These are phyloP conservation scores for Hemiscyllium ocellatum DNA, from an alignment of 2,113 vertebrate genomes.

Conservation along the genomic window DNA sequence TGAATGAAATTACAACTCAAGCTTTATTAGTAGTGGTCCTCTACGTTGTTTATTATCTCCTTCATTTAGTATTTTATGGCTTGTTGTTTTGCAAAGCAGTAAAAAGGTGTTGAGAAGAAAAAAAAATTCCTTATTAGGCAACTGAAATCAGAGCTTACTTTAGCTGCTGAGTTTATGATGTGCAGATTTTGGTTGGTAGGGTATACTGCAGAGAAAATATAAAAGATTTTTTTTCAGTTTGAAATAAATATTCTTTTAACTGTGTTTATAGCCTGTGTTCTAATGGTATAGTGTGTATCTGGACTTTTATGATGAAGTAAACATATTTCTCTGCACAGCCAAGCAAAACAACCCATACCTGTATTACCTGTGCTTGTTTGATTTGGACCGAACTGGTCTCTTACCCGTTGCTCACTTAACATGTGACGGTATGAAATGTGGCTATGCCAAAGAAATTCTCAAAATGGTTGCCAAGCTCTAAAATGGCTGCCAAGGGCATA, in stretches of 20 bases:
- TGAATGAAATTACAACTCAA: constrained; percentile 5
- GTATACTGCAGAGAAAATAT: neutral
- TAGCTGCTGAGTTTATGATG: neutral
- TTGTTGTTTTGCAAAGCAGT: neutral
- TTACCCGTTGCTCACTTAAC: constrained; percentile 66
- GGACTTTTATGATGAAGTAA: neutral
- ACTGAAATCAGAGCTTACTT: neutral
- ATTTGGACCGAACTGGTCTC: constrained; percentile 55
- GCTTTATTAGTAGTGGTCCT: neutral
- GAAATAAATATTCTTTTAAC: neutral
- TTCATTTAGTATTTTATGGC: neutral
- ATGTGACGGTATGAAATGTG: constrained; percentile 67
- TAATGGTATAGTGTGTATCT: neutral
- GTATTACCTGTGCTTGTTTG: constrained; percentile 54
- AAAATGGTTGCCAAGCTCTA: constrained; percentile 98
- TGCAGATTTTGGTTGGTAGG: constrained; percentile 17
- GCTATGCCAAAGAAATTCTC: constrained; percentile 73
- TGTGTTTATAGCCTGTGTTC: neutral
- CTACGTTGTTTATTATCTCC: neutral
- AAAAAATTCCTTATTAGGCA: constrained; percentile 1
- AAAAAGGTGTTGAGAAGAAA: neutral
- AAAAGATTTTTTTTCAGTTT: neutral
- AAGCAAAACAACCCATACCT: constrained; percentile 50
- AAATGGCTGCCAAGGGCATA: constrained; percentile 91
- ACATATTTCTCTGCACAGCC: neutral